Base-by-base conservation (phyloP, 1,140 invertebrate genomes). In the Riptortus pedestris region DNA sequence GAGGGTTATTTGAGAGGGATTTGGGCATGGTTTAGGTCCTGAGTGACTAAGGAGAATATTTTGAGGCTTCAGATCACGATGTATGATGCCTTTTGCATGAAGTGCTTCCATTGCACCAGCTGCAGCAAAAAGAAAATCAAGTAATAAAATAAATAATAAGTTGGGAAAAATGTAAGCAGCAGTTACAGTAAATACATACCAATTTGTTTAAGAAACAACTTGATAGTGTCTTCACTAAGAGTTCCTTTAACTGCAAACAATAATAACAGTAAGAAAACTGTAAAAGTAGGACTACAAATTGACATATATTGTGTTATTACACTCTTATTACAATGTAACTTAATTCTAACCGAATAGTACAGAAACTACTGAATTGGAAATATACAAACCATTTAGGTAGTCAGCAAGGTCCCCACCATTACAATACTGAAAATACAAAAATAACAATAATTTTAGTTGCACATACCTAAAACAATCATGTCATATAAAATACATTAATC, bases 371-470 rank as follows among this genome's bases (percentile, higher is more conserved):
- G n/a, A n/a, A n/a, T n/a, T n/a, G n/a, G n/a, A 16, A 12, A 63
- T 48, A 59, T 64, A 75, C 79, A 84, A 84, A 82, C 89, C 85
- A 72, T 85, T 83, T 65, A 99, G 80, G 80, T 98, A 99, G 80
- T 99, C 96, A 27, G 94, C 94, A 72, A 99, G 79, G 78, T 99
- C 96, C 12, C 96, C 96, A 52, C 95, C 95, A 84, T 99, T 99
- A 78, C 96, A 99, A 77, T 95, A 99, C 85, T 96, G 72, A 65
- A 77, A 75, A 64, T 71, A 52, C 65, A 73, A 68, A 72, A 68
- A 27, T 65, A 70, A 65, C 64, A 69, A 65, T 48, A n/a, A n/a
- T n/a, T n/a, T n/a, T n/a, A n/a, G n/a, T n/a, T n/a, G n/a, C n/a
- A n/a, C n/a, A n/a, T n/a, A n/a, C n/a, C n/a, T n/a, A n/a, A n/a